Percentiles rank a stretch among this genome's conserved stretches.
phyloP scores from a whole-genome alignment of 2,113 vertebrate genomes.

The Tetrax tetrax region DNA sequence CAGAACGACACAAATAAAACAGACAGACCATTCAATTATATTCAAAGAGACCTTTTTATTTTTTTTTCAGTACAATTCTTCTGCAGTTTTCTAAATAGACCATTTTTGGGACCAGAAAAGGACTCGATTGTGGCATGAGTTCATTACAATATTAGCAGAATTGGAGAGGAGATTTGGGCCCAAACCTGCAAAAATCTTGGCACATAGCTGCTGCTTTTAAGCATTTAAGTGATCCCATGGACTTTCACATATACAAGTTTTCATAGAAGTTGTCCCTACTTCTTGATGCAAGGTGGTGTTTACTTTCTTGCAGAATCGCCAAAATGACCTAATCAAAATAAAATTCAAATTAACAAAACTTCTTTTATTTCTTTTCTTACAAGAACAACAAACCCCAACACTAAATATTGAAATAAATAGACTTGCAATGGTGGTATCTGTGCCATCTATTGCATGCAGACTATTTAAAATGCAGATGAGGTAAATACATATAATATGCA shows the following conservation, averaged over 20 bases:
- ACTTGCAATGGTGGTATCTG: neutral
- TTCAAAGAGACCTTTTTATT: neutral
- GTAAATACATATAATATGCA: neutral
- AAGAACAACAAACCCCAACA: neutral
- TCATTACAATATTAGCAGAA: neutral
- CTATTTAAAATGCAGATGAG: conserved; percentile 7
- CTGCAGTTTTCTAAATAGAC: neutral
- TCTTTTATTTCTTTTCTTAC: neutral
- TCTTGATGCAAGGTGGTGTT: neutral
- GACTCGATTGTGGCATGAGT: neutral
- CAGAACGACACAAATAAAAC: neutral
- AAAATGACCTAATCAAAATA: neutral
- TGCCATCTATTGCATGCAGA: neutral
- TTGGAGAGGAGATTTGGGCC: neutral
- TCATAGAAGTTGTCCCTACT: neutral
- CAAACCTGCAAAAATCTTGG: neutral
- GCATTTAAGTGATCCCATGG: neutral
- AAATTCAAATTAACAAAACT: neutral
- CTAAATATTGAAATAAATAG: neutral
- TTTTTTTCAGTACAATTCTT: neutral
- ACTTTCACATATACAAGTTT: neutral
- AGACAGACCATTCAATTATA: neutral
- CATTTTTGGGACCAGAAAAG: neutral
- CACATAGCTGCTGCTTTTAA: neutral
- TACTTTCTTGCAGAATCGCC: neutral